Percentiles rank a stretch among this genome's conserved stretches.
These are phyloP conservation scores for Charina bottae DNA, from an alignment of 2,113 vertebrate genomes.

Conservation along the genomic window DNA sequence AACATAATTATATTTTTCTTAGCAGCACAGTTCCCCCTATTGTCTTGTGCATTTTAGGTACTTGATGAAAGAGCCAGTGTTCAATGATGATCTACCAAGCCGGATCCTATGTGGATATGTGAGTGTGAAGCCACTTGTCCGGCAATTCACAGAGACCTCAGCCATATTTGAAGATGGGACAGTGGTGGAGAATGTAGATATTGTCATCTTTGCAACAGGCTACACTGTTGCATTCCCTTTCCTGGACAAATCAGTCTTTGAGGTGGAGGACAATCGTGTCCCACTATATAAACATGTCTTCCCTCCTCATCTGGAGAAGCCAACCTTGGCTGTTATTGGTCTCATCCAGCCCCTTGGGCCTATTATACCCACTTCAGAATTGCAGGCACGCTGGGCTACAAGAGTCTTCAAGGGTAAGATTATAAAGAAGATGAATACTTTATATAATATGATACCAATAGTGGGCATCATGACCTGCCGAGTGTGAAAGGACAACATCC, in stretches of 20 bases:
- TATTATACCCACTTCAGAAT: slow-evolving; percentile 78
- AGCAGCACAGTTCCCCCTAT: neutral
- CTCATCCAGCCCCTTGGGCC: slow-evolving; percentile 77
- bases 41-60: slow-evolving; percentile 31
- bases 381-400: slow-evolving; percentile 86
- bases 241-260: slow-evolving; percentile 72
- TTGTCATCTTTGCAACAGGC: slow-evolving; percentile 87
- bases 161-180: slow-evolving; percentile 83
- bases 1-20: neutral
- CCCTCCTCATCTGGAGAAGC: slow-evolving; percentile 72
- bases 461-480: neutral
- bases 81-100: slow-evolving; percentile 83
- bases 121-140: slow-evolving; percentile 78
- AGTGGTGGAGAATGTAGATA: slow-evolving; percentile 76
- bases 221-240: slow-evolving; percentile 78
- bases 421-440: neutral
- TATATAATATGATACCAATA: neutral
- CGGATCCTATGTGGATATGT: slow-evolving; percentile 79
- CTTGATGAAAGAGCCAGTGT: slow-evolving; percentile 67
- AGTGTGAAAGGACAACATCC: neutral
- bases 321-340: slow-evolving; percentile 82
- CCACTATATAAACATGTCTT: slow-evolving; percentile 81
- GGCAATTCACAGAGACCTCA: slow-evolving; percentile 73
- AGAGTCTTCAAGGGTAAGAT: slow-evolving; percentile 80
- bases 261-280: slow-evolving; percentile 67